A percentile compares a stretch with the other conserved stretches of the same genome.
Evolutionary conservation across 1,140 invertebrate genomes (phyloP).

Genomic region (Drosophila subobscura): DNA sequence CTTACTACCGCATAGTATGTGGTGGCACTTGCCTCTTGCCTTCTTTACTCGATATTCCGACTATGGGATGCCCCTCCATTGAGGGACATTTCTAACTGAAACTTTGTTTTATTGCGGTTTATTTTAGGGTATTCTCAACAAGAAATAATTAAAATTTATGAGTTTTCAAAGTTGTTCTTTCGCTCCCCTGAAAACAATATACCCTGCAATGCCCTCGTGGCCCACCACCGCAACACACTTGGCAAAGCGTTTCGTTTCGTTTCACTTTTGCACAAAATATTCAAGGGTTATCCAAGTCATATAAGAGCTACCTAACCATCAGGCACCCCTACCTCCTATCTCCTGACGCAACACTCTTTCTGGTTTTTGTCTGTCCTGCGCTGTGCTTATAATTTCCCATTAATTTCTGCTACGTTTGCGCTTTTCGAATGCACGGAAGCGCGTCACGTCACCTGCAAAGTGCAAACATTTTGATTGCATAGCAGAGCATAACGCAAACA

Average conservation of each 20-base stretch:
- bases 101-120: not conserved
- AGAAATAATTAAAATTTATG: no score
- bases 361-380: constrained; percentile 11
- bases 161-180: no score
- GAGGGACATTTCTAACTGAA: no score
- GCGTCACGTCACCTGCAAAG: constrained; percentile 33
- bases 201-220: no score
- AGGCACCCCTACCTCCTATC: constrained; percentile 2
- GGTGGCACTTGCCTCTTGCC: not conserved
- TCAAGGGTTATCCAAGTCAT: constrained; percentile 24
- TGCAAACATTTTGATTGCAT: constrained; percentile 52
- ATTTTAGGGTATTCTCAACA: no score
- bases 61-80: no score
- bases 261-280: constrained; percentile 38
- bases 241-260: constrained; percentile 28
- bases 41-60: constrained; percentile 10
- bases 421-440: constrained; percentile 56
- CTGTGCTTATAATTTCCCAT: constrained; percentile 70
- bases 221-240: not conserved
- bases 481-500: constrained; percentile 47
- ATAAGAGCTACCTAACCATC: no score
- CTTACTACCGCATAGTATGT: constrained; percentile 11
- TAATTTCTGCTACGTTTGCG: constrained; percentile 77
- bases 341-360: not conserved
- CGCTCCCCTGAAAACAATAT: no score